phyloP scores from a whole-genome alignment of 1,140 invertebrate species.

The Triops cancriformis region DNA sequence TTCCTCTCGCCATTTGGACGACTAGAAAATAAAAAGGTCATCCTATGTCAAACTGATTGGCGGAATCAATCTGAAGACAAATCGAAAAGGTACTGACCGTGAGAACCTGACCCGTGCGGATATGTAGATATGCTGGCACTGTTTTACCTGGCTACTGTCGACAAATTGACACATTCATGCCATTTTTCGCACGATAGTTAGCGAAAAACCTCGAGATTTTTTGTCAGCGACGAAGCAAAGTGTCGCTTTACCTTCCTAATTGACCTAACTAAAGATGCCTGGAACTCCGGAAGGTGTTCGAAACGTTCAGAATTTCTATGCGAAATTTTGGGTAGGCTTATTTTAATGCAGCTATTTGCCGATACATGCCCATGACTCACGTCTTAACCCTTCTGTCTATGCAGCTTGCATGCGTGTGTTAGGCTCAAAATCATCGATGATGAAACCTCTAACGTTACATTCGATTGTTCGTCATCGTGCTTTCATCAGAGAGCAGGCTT shows the following conservation, averaged over 20 bases:
- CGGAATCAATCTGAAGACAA: neutral
- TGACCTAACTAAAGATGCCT: neutral
- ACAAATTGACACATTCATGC: neutral
- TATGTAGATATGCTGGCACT: neutral
- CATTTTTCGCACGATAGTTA: conserved; percentile 1
- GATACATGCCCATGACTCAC: neutral
- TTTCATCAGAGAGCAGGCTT: neutral
- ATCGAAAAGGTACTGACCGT: neutral
- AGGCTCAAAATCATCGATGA: neutral
- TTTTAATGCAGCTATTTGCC: neutral
- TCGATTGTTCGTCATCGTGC: neutral
- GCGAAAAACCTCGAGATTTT: conserved; percentile 1
- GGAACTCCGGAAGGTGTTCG: neutral
- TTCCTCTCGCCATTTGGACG: neutral
- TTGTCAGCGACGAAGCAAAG: neutral
- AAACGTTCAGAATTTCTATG: neutral
- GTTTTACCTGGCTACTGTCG: neutral
- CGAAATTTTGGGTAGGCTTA: no score
- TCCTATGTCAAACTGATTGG: neutral
- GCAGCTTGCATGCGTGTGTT: neutral
- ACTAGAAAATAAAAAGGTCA: neutral
- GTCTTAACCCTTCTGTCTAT: neutral
- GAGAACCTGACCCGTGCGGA: neutral
- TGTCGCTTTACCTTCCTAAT: conserved; percentile 5
- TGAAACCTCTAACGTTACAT: neutral